Base-by-base conservation (phyloP, 2,888 invertebrate genomes). In the Campaea margaritaria region DNA sequence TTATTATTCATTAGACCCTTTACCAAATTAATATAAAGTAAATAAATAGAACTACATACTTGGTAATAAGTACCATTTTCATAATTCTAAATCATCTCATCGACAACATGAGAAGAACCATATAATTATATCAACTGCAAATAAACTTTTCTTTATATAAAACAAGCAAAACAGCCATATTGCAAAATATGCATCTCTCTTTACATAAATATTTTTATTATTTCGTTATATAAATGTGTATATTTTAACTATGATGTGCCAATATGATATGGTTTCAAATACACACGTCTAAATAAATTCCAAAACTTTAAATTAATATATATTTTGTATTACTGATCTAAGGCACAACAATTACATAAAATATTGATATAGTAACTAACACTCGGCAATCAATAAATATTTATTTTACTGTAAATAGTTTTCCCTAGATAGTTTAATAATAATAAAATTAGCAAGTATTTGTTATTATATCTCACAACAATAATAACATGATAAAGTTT, bases 1-100 rank as follows among this genome's bases (percentile, higher is more conserved):
- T 90, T 90, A 90, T 91, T 91, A 89, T 88, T 91, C 86, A 91
- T 90, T 91, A 92, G 90, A 92, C 92, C 92, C 92, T 91, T 92
- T 92, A 92, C 92, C 92, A 92, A 91, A 91, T 91, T 90, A 92
- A 85, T 85, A 86, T 86, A 90, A 82, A 88, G 89, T 90, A 91
- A 91, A 91, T 91, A 92, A 93, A 92, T 91, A 91, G 80, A 91
- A 87, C 89, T 91, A 91, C 86, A 86, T 88, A 89, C 81, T 83
- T 79, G 86, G 89, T 88, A 89, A 81, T 89, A 90, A 89, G 85
- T 91, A 92, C 90, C 86, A 85, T 83, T 81, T 80, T 60, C 21
- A 59, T 78, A 82, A 82, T 81, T 77, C 79, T 83, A 85, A 74
- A 81, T 78, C 83, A 80, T 81, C 80, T 72, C 75, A 78, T 77